Evolutionary conservation across 1,140 invertebrate genomes (phyloP), one percentile per base, ranked within the genome.

Genomic region (Platyura marginata): DNA sequence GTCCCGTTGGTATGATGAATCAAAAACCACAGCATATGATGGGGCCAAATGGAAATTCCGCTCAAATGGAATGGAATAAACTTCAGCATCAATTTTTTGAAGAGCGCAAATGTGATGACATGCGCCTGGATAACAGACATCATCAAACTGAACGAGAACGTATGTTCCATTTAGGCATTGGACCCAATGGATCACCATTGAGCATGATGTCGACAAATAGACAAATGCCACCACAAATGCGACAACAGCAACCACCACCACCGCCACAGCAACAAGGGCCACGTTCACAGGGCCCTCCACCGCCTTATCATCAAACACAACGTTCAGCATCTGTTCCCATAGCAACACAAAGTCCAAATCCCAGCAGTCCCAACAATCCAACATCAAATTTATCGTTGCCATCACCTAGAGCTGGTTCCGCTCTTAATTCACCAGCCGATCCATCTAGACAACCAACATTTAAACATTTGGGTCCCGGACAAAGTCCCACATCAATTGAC

Each of bases 61-160:
- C 66, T 35, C 80, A 74, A 60, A 73, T 83, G 61, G 83, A 88
- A 56, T 93, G 88, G 89, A 79, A 86, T 48, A 89, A 91, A 60
- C 63, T 92, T 40, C 87, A 91, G 53, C 74, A 81, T 53, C 79
- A 82, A 54, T 84, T 84, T 64, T 77, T 79, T 53, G 83, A 86
- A 49, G 79, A 75, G 42, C 65, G 67, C 47, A 67, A 68, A n/a
- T 15, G 25, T 21, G 46, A 43, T 34, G 47, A 29, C 13, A 6
- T 8, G 6, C 25, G 25, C 6, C 6, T 29, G 25, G 25, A 29
- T 29, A 41, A 18, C 34, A 36, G 43, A 39, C 47, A 59, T 44
- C 47, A 15, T 48, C 58, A 21, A 29, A 8, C 25, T 8, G 25
- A 29, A 13, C 25, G 25, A 29, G 25, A 29, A 29, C 29, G 11